Evolutionary conservation across 2,797 vertebrate genomes (phyloP).

Genomic region (Aulostomus chinensis): DNA sequence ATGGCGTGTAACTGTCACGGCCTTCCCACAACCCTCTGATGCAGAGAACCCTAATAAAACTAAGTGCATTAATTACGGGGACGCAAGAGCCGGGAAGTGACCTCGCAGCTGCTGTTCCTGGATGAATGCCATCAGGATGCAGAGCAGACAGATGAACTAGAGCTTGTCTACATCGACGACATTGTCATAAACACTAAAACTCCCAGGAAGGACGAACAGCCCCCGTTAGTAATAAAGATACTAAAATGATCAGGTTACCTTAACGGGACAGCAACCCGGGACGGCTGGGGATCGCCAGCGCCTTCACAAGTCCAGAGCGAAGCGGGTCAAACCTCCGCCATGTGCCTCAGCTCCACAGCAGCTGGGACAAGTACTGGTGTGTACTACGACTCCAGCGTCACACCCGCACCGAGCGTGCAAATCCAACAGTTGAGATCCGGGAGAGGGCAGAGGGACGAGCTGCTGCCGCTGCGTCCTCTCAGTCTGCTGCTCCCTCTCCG

Average conservation of each 20-base stretch:
- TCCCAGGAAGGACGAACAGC: too few relatives aligned
- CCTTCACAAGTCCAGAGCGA: conserved; percentile 48
- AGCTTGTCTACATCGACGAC: too few relatives aligned
- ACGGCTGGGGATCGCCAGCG: conserved; percentile 55
- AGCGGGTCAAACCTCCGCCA: conserved; percentile 42
- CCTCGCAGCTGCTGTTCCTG: too few relatives aligned
- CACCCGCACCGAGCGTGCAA: conserved; percentile 15
- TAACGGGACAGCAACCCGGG: conserved; percentile 63
- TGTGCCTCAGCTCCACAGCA: conserved; percentile 30
- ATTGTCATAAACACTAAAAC: conserved; percentile 38
- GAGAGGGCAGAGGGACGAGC: conserved; percentile 40
- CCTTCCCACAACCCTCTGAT: too few relatives aligned
- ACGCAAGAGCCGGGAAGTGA: conserved; percentile 1
- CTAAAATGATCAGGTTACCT: too few relatives aligned
- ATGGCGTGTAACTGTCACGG: too few relatives aligned
- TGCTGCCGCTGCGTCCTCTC: conserved; percentile 40
- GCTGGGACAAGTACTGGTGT: conserved; percentile 27
- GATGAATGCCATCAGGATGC: conserved; percentile 9
- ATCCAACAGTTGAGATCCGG: conserved; percentile 45
- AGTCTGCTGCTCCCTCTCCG: conserved; percentile 15
- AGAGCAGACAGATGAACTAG: conserved; percentile 14
- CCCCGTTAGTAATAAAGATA: too few relatives aligned
- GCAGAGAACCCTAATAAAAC: too few relatives aligned
- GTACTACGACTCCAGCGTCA: conserved; percentile 12
- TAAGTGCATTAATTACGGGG: conserved; percentile 10